A percentile compares a stretch with the other conserved stretches of the same genome.
phyloP scores from a whole-genome alignment of 2,797 vertebrate species.

The Falco peregrinus region DNA sequence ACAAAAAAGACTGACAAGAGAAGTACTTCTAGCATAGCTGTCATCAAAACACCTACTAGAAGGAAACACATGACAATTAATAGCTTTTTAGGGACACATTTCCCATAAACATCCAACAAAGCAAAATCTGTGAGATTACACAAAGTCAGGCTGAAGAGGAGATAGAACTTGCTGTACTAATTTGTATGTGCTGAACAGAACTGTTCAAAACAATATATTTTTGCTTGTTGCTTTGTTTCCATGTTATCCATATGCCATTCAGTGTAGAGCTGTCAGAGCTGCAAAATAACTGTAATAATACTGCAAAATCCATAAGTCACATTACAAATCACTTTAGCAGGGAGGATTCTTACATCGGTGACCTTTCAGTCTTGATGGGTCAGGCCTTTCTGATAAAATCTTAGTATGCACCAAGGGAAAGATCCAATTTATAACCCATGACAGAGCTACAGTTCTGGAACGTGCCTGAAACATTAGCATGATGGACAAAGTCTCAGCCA shows the following conservation, averaged over 20 bases:
- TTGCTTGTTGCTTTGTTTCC: neutral
- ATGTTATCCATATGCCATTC: neutral
- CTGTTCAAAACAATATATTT: neutral
- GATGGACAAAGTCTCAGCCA: neutral
- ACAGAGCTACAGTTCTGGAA: neutral
- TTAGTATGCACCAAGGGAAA: neutral
- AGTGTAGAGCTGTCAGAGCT: neutral
- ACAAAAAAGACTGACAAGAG: neutral
- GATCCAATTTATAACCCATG: neutral
- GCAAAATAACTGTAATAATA: neutral
- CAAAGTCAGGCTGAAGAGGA: neutral
- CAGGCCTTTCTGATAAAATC: conserved; percentile 1
- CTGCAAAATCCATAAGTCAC: neutral
- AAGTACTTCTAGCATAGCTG: neutral
- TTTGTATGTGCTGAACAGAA: neutral
- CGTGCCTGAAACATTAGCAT: neutral
- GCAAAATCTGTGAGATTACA: neutral
- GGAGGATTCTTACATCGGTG: neutral
- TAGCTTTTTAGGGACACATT: neutral
- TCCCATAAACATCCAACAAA: neutral
- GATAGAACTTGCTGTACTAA: neutral
- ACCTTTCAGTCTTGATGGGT: neutral
- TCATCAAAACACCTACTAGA: neutral
- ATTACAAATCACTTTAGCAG: conserved; percentile 7
- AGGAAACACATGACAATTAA: neutral